phyloP scores from a whole-genome alignment of 1,140 invertebrate species.

The Oreohelix idahoensis region DNA sequence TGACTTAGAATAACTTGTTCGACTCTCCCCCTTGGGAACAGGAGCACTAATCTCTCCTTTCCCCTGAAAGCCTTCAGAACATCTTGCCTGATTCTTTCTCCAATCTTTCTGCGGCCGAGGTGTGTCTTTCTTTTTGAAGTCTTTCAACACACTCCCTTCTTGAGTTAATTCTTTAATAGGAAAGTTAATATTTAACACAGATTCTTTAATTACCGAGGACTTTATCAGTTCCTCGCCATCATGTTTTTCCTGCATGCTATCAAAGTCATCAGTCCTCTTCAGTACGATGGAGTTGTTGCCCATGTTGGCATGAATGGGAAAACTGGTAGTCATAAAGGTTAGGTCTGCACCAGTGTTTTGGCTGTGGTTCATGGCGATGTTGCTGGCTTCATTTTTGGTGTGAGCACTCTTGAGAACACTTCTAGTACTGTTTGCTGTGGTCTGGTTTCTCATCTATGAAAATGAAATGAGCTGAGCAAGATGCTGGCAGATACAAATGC shows the following conservation, averaged over 20 bases:
- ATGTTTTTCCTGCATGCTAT: background rate
- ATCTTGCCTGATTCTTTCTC: background rate
- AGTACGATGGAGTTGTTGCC: background rate
- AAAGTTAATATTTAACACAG: slow-evolving; percentile 44
- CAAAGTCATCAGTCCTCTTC: background rate
- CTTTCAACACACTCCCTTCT: slow-evolving; percentile 17
- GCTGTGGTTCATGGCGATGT: background rate
- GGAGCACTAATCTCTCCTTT: background rate
- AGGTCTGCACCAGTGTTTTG: background rate
- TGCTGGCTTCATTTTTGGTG: background rate
- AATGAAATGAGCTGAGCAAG: background rate
- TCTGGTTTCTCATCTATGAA: slow-evolving; percentile 42
- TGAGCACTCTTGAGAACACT: slow-evolving; percentile 26
- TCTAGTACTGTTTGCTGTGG: slow-evolving; percentile 37
- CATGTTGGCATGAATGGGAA: background rate
- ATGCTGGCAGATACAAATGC: no score
- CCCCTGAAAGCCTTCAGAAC: background rate
- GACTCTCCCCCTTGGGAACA: background rate
- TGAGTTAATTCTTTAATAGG: slow-evolving; percentile 44
- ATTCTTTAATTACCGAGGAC: slow-evolving; percentile 47
- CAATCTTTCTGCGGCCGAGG: background rate
- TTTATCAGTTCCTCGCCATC: background rate
- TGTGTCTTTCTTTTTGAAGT: slow-evolving; percentile 12
- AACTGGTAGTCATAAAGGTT: background rate
- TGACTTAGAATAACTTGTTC: slow-evolving; percentile 13